These are phyloP conservation scores for Apostichopus parvimensis DNA, from an alignment of 35 echinoderm and acorn worm species.

Conservation along the genomic window DNA sequence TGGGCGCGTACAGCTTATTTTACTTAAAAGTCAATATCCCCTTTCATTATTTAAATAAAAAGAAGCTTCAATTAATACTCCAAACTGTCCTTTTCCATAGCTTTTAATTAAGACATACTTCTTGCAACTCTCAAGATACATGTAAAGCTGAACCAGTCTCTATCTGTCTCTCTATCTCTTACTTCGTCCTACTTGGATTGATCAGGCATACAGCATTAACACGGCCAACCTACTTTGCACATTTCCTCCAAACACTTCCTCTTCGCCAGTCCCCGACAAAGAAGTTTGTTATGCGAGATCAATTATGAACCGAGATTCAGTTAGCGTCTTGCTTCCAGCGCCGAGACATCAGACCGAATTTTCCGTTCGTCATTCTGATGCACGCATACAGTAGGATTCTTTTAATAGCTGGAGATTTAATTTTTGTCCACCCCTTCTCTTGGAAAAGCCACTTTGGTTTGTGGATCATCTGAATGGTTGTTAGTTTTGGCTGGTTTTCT, in stretches of 20 bases:
- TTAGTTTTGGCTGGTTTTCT: not conserved
- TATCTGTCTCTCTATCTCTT: not conserved
- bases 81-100: no score
- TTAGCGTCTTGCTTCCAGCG: conserved; percentile 20
- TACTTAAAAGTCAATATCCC: no score
- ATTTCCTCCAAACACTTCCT: not conserved
- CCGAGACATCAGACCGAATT: not conserved
- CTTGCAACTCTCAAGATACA: no score
- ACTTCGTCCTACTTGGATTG: conserved; percentile 14
- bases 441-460: not conserved
- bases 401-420: not conserved
- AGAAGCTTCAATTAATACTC: no score
- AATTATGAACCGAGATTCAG: conserved; percentile 43
- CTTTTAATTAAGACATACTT: no score
- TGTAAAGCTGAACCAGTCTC: no score
- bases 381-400: not conserved
- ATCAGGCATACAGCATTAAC: conserved; percentile 29
- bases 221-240: conserved; percentile 32
- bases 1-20: no score
- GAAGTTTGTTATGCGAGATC: not conserved
- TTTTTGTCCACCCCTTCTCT: not conserved
- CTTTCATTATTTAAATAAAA: no score
- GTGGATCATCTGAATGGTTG: not conserved
- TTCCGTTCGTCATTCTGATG: not conserved
- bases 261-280: not conserved